Base-by-base conservation (phyloP, 2,888 invertebrate genomes). In the Chymomyza amoena region DNA sequence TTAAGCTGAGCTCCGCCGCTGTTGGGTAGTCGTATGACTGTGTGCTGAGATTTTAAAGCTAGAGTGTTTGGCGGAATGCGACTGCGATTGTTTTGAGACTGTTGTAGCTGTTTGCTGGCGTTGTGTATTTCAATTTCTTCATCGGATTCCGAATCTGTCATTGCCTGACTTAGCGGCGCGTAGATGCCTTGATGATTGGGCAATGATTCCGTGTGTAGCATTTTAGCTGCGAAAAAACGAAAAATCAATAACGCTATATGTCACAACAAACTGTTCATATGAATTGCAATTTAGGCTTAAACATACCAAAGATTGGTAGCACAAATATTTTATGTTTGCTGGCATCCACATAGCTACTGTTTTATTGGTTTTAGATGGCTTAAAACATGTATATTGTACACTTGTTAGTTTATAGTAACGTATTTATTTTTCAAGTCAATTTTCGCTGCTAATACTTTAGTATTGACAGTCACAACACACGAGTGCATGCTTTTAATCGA, bases 101-200 rank as follows among this genome's bases (percentile, higher is more conserved):
- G 80, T 63, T 67, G 61, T 52, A 65, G 61, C n/a, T 65, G 63
- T 16, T 87, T 87, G 64, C 61, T 81, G 15, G 78, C 72, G 77
- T 88, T 86, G 51, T 86, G 85, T 60, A 86, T 86, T 64, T 88
- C 88, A 39, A 88, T 85, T 84, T 96, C 96, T 85, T 95, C 95
- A 85, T 96, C 96, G 0, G 96, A 95, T 84, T 96, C 95, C 0
- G 95, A 95, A 91, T 96, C 96, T 68, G 95, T 94, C 81, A 96
- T 93, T 77, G 94, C 94, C 92, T 96, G 96, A 75, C 95, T 95
- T 86, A 96, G 91, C 68, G 96, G 96, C 84, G 96, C 94, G 90
- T 96, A 96, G 84, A 94, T 93, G 79, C 93, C 93, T 90, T 93
- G 93, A 68, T 89, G 89, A 68, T 69, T 73, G 70, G 92, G 90